phyloP scores from a whole-genome alignment of 2,113 vertebrate species.

The Plotosus lineatus region DNA sequence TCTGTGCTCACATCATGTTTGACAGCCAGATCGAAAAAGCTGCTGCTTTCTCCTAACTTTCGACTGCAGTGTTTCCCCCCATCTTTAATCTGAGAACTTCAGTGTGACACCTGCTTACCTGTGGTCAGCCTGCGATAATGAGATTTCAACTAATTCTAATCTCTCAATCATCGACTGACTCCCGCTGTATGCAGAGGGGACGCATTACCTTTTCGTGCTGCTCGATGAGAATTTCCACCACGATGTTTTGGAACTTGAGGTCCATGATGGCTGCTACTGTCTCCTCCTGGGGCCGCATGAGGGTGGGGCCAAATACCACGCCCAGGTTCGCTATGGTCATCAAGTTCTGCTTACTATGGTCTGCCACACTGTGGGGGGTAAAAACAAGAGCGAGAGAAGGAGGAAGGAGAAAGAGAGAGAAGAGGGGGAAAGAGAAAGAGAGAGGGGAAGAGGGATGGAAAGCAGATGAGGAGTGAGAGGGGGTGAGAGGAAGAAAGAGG shows the following conservation, averaged over 20 bases:
- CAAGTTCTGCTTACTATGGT: slow-evolving; percentile 89
- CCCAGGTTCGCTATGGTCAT: slow-evolving; percentile 98
- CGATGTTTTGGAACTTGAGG: slow-evolving; percentile 98
- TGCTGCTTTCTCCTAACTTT: slow-evolving; percentile 1
- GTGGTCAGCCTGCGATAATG: neutral
- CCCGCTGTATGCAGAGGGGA: neutral
- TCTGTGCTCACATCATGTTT: neutral
- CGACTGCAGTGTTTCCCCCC: neutral
- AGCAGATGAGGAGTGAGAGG: no score
- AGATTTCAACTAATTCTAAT: neutral
- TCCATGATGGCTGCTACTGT: slow-evolving; percentile 98
- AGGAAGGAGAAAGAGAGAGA: no score
- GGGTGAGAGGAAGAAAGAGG: no score
- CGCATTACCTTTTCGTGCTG: slow-evolving; percentile 87
- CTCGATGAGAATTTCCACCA: slow-evolving; percentile 96
- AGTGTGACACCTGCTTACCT: neutral
- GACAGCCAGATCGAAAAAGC: slow-evolving; percentile 11
- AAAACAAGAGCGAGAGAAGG: neutral
- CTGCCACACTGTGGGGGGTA: slow-evolving; percentile 78
- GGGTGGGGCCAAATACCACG: slow-evolving; percentile 95
- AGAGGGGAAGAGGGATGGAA: no score
- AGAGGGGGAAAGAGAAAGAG: no score
- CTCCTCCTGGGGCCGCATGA: slow-evolving; percentile 96
- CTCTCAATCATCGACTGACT: neutral
- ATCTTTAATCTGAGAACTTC: neutral